Evolutionary conservation across 2,113 vertebrate genomes (phyloP), one percentile per base, ranked within the genome.

Genomic region (Nannospalax galili): DNA sequence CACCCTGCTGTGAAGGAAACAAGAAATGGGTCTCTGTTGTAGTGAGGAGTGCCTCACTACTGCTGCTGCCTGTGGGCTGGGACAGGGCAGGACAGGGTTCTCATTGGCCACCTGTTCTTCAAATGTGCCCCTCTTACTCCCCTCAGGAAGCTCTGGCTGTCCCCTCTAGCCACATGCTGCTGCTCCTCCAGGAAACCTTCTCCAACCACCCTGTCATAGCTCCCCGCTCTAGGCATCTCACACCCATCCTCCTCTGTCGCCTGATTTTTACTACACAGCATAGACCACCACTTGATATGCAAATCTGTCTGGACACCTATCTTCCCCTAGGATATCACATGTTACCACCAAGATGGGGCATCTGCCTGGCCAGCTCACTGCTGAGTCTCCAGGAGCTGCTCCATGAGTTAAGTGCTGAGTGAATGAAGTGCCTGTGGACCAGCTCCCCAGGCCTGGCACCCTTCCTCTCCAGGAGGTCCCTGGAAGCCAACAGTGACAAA

Each of bases 181-280:
- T 77, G 64, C n/a, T 72, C 48, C 15, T 56, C 45, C 64, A 69
- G 64, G 3, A 91, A 70, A 28, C 26, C 72, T 82, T 56, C 65
- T 35, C 73, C 37, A 12, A 1, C 73, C 11, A 5, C 26, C 16
- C 32, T n/a, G 35, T 1, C 70, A 87, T 0, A 17, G 62, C 52
- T 64, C 56, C 40, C 52, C 8, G 16, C 7, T 24, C 24, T 20
- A 30, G 5, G 22, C 8, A 10, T 11, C 52, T 30, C 58, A 35
- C 1, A 17, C 0, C 42, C 35, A 19, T 9, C 40, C 65, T 11
- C 74, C 84, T 73, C 60, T 1, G 0, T 0, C 24, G 67, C 4
- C 2, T 42, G 12, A 3, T 20, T 79, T n/a, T 37, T 20, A 5
- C 26, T 62, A 58, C 65, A 37, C 3, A 17, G 67, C 70, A 72